Evolutionary conservation across 2,888 invertebrate genomes (phyloP), one percentile per base, ranked within the genome.

Genomic region (Apodemia duryi): DNA sequence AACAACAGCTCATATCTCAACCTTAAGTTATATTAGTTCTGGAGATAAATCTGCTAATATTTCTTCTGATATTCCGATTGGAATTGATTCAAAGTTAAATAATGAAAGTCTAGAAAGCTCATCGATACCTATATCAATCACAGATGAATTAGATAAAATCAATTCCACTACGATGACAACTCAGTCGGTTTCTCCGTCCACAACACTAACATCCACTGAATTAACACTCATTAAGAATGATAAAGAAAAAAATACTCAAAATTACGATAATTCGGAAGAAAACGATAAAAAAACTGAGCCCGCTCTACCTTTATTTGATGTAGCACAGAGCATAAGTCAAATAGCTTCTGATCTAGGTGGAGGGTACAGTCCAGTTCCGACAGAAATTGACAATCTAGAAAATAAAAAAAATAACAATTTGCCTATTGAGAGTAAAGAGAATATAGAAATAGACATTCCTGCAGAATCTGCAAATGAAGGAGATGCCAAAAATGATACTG

Each of bases 321-420:
- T 92, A 43, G 88, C 89, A 63, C 86, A 88, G 73, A 91, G 91
- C 73, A 86, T 92, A 61, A 92, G 91, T 71, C 91, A 92, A 81
- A 92, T 92, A 72, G 90, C 92, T 64, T 90, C 90, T 2, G 91
- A 92, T 74, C 78, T 92, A 35, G 90, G 88, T 43, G 79, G 79
- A 57, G 83, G 77, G 66, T 88, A 83, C 70, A 80, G 78, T 71
- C 85, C 89, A 61, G 71, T 86, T 41, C 86, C 89, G 57, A 88
- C 89, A 28, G 74, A 83, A 2, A 84, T 77, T 61, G 81, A 84
- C 71, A 73, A 88, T 72, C 70, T 85, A 65, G 88, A 90, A 64
- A 75, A 77, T 2, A 83, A 82, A 29, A 82, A 85, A 74, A 61
- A 76, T 6, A 82, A 71, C 70, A 75, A 72, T 6, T 71, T 81